Conservation (phyloP, 2,797 vertebrate genomes). For the Arnoldichthys spilopterus region DNA sequence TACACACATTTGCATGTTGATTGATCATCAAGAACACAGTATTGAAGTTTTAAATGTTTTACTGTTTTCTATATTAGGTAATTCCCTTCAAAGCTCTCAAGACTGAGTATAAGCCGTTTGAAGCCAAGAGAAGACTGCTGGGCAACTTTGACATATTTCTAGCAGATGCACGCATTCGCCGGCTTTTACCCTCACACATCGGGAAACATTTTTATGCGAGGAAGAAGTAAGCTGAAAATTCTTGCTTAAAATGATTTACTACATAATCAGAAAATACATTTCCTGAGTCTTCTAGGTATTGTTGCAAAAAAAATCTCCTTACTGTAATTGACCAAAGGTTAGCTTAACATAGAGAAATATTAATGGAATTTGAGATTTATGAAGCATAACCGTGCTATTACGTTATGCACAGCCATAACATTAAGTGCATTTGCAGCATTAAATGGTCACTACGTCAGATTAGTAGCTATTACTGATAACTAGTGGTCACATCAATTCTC, state of each 20-base stretch:
- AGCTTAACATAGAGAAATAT: neutral
- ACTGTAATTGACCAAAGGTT: neutral
- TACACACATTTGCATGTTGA: neutral
- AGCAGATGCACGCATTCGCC: slow-evolving; percentile 84
- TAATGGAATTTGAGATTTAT: neutral
- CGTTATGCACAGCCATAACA: too few species aligned
- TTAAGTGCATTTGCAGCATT: too few species aligned
- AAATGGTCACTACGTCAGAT: too few species aligned
- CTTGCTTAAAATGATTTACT: neutral
- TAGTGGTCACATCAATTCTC: too few species aligned
- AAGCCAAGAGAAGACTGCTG: slow-evolving; percentile 89
- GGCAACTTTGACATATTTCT: slow-evolving; percentile 89
- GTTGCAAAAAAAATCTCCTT: neutral
- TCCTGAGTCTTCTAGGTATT: too few species aligned
- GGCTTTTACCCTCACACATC: slow-evolving; percentile 86
- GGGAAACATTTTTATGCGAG: slow-evolving; percentile 90
- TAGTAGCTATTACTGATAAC: too few species aligned
- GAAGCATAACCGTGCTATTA: neutral
- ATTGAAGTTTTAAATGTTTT: neutral
- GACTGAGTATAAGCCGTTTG: slow-evolving; percentile 90
- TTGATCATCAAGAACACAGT: neutral
- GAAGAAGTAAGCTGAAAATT: slow-evolving; percentile 83
- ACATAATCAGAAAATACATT: neutral
- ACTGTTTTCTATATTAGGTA: slow-evolving; percentile 73
- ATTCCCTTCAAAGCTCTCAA: slow-evolving; percentile 86